phyloP scores from a whole-genome alignment of 2,797 vertebrate genomes.

The Molossus alvarezi region DNA sequence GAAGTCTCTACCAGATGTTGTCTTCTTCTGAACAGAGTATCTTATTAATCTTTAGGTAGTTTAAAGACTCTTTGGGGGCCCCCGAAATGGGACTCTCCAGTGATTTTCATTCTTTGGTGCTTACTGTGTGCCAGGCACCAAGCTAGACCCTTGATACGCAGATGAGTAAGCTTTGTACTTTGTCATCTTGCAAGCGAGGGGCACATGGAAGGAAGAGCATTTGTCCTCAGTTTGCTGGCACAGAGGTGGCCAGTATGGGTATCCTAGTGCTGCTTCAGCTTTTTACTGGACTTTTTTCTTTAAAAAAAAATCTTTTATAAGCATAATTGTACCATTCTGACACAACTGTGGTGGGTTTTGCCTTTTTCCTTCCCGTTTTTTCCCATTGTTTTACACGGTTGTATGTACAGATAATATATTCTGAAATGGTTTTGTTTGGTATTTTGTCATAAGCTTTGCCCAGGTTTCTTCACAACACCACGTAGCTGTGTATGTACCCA shows the following conservation, averaged over 20 bases:
- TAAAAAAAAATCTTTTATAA: background rate
- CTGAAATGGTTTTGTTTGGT: constrained; percentile 1
- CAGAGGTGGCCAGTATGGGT: background rate
- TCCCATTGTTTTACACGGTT: background rate
- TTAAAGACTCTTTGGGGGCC: background rate
- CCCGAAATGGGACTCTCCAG: background rate
- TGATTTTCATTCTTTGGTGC: background rate
- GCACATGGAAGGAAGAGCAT: background rate
- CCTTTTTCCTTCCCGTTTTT: background rate
- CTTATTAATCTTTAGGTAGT: background rate
- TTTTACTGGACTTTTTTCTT: background rate
- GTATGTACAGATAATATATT: background rate
- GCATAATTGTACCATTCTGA: background rate
- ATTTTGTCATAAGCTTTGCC: background rate
- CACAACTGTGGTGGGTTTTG: background rate
- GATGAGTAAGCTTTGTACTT: background rate
- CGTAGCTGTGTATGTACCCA: background rate
- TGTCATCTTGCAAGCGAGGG: background rate
- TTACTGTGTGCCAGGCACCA: background rate
- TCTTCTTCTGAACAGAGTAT: background rate
- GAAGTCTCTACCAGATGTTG: background rate
- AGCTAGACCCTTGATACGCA: background rate
- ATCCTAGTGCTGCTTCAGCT: background rate
- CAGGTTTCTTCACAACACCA: background rate
- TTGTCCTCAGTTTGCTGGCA: background rate